Conservation (phyloP, 1,140 invertebrate species). For the Pantala flavescens region DNA sequence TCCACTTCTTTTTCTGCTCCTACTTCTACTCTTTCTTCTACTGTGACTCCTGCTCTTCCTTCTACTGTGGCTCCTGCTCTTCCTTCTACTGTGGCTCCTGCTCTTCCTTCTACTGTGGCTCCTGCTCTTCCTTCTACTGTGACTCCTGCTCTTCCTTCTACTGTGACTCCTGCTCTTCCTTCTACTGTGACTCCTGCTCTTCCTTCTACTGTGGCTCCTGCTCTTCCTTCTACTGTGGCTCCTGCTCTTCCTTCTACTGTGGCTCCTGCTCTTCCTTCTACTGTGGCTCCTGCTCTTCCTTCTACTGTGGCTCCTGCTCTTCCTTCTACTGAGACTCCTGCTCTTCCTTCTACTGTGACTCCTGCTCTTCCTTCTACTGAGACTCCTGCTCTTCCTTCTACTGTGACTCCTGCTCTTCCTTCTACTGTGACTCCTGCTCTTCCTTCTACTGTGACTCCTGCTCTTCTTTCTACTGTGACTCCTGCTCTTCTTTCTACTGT, state of each 20-base stretch:
- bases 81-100: slow-evolving; percentile 7
- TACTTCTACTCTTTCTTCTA: slow-evolving; percentile 26
- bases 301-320: slow-evolving; percentile 29
- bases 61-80: slow-evolving; percentile 23
- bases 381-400: slow-evolving; percentile 21
- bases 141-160: slow-evolving; percentile 14
- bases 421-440: slow-evolving; percentile 21
- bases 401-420: slow-evolving; percentile 24
- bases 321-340: slow-evolving; percentile 21
- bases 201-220: slow-evolving; percentile 19
- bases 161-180: slow-evolving; percentile 5
- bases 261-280: slow-evolving; percentile 12
- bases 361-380: slow-evolving; percentile 1
- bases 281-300: slow-evolving; percentile 24
- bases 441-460: slow-evolving; percentile 25
- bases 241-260: background rate
- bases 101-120: slow-evolving; percentile 20
- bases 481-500: slow-evolving; percentile 26
- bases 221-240: background rate
- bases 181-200: slow-evolving; percentile 34
- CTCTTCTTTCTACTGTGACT: slow-evolving; percentile 25
- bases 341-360: slow-evolving; percentile 27
- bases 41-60: slow-evolving; percentile 24
- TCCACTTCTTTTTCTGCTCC: slow-evolving; percentile 25
- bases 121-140: slow-evolving; percentile 13